Percentiles rank a stretch among this genome's conserved stretches.
Evolutionary conservation across 2,888 invertebrate genomes (phyloP).

Genomic region (Altica lythri): DNA sequence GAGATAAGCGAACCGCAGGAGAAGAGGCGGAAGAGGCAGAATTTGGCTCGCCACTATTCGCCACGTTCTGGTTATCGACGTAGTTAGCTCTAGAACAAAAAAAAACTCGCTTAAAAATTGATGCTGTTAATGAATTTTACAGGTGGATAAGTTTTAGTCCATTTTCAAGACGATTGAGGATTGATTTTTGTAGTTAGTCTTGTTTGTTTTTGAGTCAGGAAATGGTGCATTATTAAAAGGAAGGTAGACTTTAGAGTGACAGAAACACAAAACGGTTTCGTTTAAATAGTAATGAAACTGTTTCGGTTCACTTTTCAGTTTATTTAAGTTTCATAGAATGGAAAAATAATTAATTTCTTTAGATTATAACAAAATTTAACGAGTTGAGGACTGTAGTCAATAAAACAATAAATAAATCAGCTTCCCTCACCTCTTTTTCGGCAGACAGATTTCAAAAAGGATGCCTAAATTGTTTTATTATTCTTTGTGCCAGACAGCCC

Average conservation of each 20-base stretch:
- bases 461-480: too few relatives aligned
- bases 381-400: too few relatives aligned
- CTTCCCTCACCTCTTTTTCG: too few relatives aligned
- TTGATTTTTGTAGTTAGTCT: slow-evolving; percentile 14
- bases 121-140: slow-evolving; percentile 8
- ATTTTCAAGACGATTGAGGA: background rate
- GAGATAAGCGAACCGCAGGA: slow-evolving; percentile 4
- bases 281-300: background rate
- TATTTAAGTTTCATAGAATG: background rate
- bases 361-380: too few relatives aligned
- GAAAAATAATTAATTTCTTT: background rate
- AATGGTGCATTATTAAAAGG: too few relatives aligned
- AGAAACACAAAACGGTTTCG: too few relatives aligned
- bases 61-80: slow-evolving; percentile 46
- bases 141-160: background rate
- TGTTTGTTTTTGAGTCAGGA: slow-evolving; percentile 6
- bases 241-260: too few relatives aligned
- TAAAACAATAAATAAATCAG: too few relatives aligned
- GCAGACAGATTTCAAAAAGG: too few relatives aligned
- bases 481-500: too few relatives aligned
- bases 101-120: slow-evolving; percentile 11
- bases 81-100: slow-evolving; percentile 31
- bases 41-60: slow-evolving; percentile 43
- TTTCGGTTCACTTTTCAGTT: background rate
- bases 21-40: slow-evolving; percentile 29